Base-by-base conservation (phyloP, 2,888 invertebrate species). In the Trypoxylon attenuatum region DNA sequence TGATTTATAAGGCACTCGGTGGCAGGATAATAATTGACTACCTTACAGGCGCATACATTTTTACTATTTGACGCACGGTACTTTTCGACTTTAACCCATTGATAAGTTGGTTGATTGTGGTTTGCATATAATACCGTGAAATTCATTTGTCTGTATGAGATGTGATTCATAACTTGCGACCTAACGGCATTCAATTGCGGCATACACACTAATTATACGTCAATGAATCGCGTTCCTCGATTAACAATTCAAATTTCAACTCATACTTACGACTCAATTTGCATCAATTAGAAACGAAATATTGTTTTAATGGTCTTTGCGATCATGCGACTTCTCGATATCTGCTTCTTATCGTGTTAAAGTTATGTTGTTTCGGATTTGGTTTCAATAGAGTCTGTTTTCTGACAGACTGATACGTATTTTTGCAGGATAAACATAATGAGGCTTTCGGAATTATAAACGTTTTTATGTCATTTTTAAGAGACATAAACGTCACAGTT, bases 51-150 rank as follows among this genome's bases (percentile, higher is more conserved):
- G 51, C 43, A 29, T 43, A 22, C 18, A 42, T 21, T 63, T 60
- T 57, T 46, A n/a, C 53, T 39, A 16, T 8, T 41, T 13, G 6
- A 39, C 41, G 39, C 1, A 2, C 47, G 13, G 18, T 21, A 27
- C 19, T 21, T 27, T 27, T 19, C 19, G 29, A 33, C 22, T 60
- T 43, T 13, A 57, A 57, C 59, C 46, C 21, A 21, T 47, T 49
- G 67, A 67, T 62, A 69, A 67, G 51, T 39, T 39, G 29, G 33
- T 6, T 27, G 5, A 6, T 2, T 10, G 39, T 15, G 51, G 41
- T 69, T 69, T 59, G 67, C 69, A 67, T 67, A 69, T 69, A 69
- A 69, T 67, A 54, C 69, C 33, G 62, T 39, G 67, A 69, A 62
- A 69, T 69, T 69, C 69, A 61, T 69, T 69, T 66, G 66, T 66